phyloP scores from a whole-genome alignment of 2,113 vertebrate species.

The Orthochromis malagaraziensis region DNA sequence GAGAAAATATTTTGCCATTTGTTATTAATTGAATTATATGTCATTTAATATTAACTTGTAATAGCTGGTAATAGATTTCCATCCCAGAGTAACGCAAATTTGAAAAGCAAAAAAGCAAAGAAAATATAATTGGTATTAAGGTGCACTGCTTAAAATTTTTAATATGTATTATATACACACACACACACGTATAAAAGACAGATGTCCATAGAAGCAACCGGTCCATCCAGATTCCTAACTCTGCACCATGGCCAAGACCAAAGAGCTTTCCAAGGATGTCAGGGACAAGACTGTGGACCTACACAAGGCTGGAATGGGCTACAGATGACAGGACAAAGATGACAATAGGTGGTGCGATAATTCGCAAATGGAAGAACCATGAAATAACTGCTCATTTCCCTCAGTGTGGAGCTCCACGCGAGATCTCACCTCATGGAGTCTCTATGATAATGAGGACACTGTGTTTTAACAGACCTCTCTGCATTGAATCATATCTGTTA shows the following conservation, averaged over 20 bases:
- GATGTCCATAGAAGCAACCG: not conserved
- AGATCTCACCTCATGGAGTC: not conserved
- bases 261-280: not conserved
- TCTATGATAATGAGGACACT: not conserved
- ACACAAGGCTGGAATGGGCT: not conserved
- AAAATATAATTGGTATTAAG: not conserved
- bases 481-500: rapidly evolving
- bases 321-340: not conserved
- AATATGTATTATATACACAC: not conserved
- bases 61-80: not conserved
- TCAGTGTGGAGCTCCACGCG: not conserved
- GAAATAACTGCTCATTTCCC: not conserved
- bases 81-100: not conserved
- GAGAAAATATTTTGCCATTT: not conserved
- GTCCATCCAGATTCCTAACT: not conserved
- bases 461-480: rapidly evolving
- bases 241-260: not conserved
- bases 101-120: not conserved
- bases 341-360: not conserved
- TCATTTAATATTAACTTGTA: not conserved
- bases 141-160: not conserved
- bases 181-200: not conserved
- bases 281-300: not conserved
- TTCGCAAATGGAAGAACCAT: not conserved
- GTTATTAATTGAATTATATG: not conserved